These are phyloP conservation scores for Campylorhamphus procurvoides DNA, from an alignment of 2,113 vertebrate genomes.

Conservation along the genomic window DNA sequence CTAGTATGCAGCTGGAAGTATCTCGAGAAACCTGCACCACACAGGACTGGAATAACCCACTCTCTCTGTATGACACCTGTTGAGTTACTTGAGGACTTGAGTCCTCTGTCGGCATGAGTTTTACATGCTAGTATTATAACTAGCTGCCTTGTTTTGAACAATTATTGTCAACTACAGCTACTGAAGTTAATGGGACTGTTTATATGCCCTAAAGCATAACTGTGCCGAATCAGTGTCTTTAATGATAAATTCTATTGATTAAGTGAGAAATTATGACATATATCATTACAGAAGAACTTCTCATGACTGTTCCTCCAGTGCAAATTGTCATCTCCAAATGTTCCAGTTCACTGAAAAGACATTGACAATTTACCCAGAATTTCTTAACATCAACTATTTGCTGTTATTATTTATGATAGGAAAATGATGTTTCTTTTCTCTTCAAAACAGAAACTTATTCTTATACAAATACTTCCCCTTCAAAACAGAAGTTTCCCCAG, in stretches of 20 bases:
- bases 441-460: neutral
- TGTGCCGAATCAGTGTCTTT: neutral
- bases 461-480: neutral
- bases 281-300: neutral
- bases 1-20: neutral
- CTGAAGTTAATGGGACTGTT: neutral
- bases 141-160: neutral
- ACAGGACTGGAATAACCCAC: neutral
- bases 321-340: neutral
- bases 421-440: neutral
- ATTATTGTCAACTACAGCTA: neutral
- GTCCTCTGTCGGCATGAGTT: neutral
- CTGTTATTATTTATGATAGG: neutral
- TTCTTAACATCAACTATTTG: neutral
- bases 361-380: neutral
- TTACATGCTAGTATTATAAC: neutral
- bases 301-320: neutral
- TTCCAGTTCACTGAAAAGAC: neutral
- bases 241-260: constrained; percentile 21
- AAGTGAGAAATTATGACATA: neutral
- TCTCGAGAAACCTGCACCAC: neutral
- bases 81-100: neutral
- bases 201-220: neutral
- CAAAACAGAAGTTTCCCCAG: neutral
- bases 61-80: neutral